Percentiles rank a stretch among this genome's conserved stretches.
phyloP scores from a whole-genome alignment of 2,797 vertebrate genomes.

The Melanotaenia pygmaea region DNA sequence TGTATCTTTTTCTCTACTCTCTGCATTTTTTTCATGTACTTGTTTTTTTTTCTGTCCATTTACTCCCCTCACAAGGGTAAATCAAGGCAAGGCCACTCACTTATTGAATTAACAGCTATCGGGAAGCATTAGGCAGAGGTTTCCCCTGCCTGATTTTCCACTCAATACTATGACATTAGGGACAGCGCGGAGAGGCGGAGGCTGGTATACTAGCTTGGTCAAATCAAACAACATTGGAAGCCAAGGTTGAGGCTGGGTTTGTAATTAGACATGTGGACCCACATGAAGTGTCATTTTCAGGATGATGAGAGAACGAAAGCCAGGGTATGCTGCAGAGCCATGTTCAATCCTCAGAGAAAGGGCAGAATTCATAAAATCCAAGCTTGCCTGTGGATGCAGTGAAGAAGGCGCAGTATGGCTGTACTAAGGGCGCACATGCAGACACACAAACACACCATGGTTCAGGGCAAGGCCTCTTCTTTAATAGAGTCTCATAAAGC shows the following conservation, averaged over 20 bases:
- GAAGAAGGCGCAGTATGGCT: slow-evolving; percentile 49
- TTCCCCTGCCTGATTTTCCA: slow-evolving; percentile 65
- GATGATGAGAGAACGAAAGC: slow-evolving; percentile 31
- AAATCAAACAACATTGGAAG: slow-evolving; percentile 40
- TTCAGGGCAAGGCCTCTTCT: slow-evolving; percentile 72
- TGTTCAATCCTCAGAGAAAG: slow-evolving; percentile 50
- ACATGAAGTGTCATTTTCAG: slow-evolving; percentile 34
- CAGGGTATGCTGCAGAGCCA: slow-evolving; percentile 4
- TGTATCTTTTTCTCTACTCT: slow-evolving; percentile 29
- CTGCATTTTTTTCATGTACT: slow-evolving; percentile 52
- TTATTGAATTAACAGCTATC: slow-evolving; percentile 82
- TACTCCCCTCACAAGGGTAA: slow-evolving; percentile 62
- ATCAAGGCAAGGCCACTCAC: slow-evolving; percentile 58
- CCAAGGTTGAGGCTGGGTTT: slow-evolving; percentile 35
- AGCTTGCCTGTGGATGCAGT: slow-evolving; percentile 59
- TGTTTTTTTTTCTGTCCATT: slow-evolving; percentile 57
- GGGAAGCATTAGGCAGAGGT: slow-evolving; percentile 74
- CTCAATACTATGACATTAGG: slow-evolving; percentile 64
- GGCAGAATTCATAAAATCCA: slow-evolving; percentile 54
- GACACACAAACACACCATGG: slow-evolving; percentile 51
- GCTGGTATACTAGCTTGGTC: slow-evolving; percentile 54
- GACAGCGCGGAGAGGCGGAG: slow-evolving; percentile 48
- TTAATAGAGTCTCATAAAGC: slow-evolving; percentile 69
- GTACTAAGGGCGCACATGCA: slow-evolving; percentile 43
- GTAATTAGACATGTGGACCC: slow-evolving; percentile 58